Percentiles rank a stretch among this genome's conserved stretches.
phyloP scores from a whole-genome alignment of 2,797 vertebrate species.

The Podarcis lilfordi region DNA sequence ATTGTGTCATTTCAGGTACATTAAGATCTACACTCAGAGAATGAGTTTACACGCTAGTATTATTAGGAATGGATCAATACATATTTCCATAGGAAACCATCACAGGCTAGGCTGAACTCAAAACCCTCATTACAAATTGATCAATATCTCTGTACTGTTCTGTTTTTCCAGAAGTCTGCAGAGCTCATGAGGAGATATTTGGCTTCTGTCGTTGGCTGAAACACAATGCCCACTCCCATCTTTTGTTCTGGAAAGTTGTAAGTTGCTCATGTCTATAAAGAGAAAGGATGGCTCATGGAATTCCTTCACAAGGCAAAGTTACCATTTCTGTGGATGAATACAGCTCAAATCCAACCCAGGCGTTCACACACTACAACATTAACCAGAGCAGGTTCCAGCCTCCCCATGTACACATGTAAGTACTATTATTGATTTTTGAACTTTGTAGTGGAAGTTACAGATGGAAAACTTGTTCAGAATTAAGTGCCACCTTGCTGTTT shows the following conservation, averaged over 20 bases:
- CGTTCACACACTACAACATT: constrained; percentile 98
- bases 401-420: constrained; percentile 97
- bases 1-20: neutral
- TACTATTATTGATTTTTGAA: constrained; percentile 48
- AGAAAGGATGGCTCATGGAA: constrained; percentile 97
- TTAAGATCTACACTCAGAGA: neutral
- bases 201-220: constrained; percentile 66
- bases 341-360: constrained; percentile 98
- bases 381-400: constrained; percentile 99
- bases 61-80: neutral
- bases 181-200: constrained; percentile 75
- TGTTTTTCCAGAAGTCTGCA: constrained; percentile 60
- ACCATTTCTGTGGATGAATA: constrained; percentile 96
- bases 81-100: neutral
- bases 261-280: constrained; percentile 92
- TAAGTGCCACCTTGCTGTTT: neutral
- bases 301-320: constrained; percentile 93
- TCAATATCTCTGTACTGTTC: neutral
- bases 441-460: neutral
- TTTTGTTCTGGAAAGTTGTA: constrained; percentile 86
- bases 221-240: constrained; percentile 84
- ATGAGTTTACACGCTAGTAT: neutral
- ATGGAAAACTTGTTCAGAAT: rapidly evolving
- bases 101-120: neutral
- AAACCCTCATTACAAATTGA: rapidly evolving